Evolutionary conservation across 2,797 vertebrate genomes (phyloP).

Genomic region (Ficedula albicollis): DNA sequence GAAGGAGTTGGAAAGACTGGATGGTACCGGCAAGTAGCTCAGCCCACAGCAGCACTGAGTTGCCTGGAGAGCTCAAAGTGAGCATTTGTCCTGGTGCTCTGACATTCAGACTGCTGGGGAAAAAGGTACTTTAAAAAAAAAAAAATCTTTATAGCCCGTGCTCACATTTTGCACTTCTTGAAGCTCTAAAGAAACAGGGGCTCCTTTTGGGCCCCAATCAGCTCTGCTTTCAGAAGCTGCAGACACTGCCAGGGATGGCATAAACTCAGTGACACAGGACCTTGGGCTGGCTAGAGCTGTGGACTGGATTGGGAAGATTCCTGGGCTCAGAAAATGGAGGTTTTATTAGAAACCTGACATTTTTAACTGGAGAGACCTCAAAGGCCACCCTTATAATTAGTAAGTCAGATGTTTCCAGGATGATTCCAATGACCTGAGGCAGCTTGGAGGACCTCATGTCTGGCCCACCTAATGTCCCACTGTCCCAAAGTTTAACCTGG

Average conservation of each 20-base stretch:
- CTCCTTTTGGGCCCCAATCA: not conserved
- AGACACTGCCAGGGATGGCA: not conserved
- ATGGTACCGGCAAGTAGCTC: not conserved
- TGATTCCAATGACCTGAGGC: not conserved
- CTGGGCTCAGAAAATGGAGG: not conserved
- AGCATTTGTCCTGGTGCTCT: not conserved
- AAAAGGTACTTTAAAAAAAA: not conserved
- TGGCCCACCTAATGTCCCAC: not conserved
- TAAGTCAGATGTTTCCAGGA: not conserved
- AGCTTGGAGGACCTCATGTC: fast-evolving
- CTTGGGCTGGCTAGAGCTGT: not conserved
- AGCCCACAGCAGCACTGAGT: not conserved
- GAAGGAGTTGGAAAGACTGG: not conserved
- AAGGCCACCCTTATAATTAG: not conserved
- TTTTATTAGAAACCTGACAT: not conserved
- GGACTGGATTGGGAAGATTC: not conserved
- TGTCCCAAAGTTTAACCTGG: not conserved
- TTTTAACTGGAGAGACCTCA: not conserved
- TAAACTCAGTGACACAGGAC: not conserved
- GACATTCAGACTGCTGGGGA: not conserved
- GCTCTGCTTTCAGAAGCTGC: not conserved
- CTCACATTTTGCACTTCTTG: not conserved
- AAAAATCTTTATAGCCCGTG: not conserved
- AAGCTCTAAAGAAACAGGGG: not conserved
- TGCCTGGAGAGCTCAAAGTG: not conserved